A percentile compares a stretch with the other conserved stretches of the same genome.
These are phyloP conservation scores for Gopherus evgoodei DNA, from an alignment of 2,113 vertebrate genomes.

Conservation along the genomic window DNA sequence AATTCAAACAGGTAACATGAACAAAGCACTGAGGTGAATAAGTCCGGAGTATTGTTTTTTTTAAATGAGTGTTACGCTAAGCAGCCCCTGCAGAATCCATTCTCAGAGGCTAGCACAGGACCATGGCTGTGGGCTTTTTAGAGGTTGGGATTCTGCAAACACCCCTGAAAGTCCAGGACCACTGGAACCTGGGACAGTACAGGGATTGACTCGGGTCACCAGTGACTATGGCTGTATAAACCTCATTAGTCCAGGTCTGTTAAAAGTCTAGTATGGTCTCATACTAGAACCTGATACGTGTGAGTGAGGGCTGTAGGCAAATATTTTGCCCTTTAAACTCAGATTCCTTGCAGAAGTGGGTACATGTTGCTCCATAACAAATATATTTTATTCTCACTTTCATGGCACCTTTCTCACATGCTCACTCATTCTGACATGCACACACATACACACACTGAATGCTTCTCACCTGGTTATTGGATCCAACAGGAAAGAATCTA, in stretches of 20 bases:
- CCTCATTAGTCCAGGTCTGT: background rate
- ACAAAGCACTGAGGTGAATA: background rate
- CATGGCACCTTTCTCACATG: background rate
- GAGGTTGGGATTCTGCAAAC: background rate
- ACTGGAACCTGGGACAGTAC: background rate
- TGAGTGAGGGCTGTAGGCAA: rapidly evolving
- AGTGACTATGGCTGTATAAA: background rate
- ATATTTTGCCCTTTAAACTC: background rate
- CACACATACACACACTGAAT: rapidly evolving
- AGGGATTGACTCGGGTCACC: background rate
- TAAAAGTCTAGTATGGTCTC: background rate
- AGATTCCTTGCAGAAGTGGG: background rate
- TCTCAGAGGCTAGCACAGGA: background rate
- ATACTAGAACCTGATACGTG: rapidly evolving
- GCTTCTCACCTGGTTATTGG: constrained; percentile 60
- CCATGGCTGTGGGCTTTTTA: background rate
- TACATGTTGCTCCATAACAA: too few species aligned
- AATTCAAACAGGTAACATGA: background rate
- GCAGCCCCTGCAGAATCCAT: background rate
- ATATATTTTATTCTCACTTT: background rate
- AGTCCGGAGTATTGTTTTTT: background rate
- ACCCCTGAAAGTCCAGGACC: background rate
- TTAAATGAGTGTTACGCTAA: background rate
- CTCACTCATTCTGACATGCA: too few species aligned
- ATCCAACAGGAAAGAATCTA: constrained; percentile 87